These are phyloP conservation scores for Heliconius congener DNA, from an alignment of 1,140 invertebrate species.

Conservation along the genomic window DNA sequence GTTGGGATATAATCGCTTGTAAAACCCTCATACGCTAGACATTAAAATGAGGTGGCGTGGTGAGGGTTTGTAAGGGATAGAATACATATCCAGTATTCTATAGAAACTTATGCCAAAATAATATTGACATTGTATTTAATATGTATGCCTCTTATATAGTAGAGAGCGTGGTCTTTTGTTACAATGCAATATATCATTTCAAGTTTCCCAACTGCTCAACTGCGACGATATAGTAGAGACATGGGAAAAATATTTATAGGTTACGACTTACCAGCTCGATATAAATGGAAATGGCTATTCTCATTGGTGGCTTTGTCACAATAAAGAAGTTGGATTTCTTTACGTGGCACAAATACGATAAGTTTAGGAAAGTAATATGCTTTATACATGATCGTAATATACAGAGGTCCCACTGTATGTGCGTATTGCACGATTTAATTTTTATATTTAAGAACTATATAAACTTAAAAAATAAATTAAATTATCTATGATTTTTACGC, in stretches of 20 bases:
- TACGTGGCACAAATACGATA: background rate
- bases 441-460: constrained; percentile 14
- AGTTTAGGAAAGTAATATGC: constrained; percentile 4
- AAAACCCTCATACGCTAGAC: background rate
- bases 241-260: constrained; percentile 61
- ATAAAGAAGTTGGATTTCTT: constrained; percentile 23
- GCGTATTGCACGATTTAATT: background rate
- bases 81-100: background rate
- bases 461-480: no score
- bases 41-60: background rate
- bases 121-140: background rate
- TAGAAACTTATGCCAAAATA: background rate
- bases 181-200: constrained; percentile 48
- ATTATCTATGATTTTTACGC: no score
- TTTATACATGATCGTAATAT: background rate
- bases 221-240: constrained; percentile 43
- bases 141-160: background rate
- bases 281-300: constrained; percentile 72
- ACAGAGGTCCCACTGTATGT: background rate
- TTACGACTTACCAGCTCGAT: constrained; percentile 57
- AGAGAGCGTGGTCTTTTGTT: constrained; percentile 3
- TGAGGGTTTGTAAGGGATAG: background rate
- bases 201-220: constrained; percentile 52
- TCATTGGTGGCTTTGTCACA: constrained; percentile 16
- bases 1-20: constrained; percentile 3